phyloP scores from a whole-genome alignment of 1,140 invertebrate species.

The Calliphora vicina region DNA sequence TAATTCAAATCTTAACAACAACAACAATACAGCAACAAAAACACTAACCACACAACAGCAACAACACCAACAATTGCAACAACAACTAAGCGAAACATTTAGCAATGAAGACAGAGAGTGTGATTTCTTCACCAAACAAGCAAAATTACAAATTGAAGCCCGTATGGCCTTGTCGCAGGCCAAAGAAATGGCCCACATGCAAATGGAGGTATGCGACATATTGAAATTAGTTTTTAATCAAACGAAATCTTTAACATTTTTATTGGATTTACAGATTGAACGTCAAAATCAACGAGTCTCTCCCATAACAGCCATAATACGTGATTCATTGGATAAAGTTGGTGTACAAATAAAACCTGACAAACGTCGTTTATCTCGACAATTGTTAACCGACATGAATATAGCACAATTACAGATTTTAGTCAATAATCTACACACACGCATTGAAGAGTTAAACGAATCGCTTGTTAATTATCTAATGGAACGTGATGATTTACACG shows the following conservation, averaged over 20 bases:
- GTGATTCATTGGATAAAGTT: conserved; percentile 80
- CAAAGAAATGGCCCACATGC: conserved; percentile 90
- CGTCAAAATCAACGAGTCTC: conserved; percentile 81
- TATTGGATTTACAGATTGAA: conserved; percentile 67
- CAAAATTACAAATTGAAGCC: conserved; percentile 87
- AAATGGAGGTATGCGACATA: conserved; percentile 78
- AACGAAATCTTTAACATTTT: not conserved
- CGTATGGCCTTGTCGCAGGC: conserved; percentile 89
- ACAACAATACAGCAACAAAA: conserved; percentile 37
- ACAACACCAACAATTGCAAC: conserved; percentile 55
- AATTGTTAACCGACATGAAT: conserved; percentile 90
- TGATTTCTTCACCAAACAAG: conserved; percentile 83
- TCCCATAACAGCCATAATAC: conserved; percentile 85
- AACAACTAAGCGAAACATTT: conserved; percentile 56
- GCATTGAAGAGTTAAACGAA: conserved; percentile 92
- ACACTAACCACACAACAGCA: conserved; percentile 39
- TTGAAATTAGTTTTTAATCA: not conserved
- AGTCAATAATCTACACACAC: conserved; percentile 91
- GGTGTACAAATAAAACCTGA: conserved; percentile 84
- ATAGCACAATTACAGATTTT: conserved; percentile 92
- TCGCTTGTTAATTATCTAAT: conserved; percentile 85
- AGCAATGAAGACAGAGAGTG: conserved; percentile 65
- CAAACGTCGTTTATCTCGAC: conserved; percentile 79
- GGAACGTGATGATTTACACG: conserved; percentile 91
- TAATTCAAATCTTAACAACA: conserved; percentile 26